phyloP scores from a whole-genome alignment of 1,140 invertebrate genomes.

The Lordiphosa stackelbergi region DNA sequence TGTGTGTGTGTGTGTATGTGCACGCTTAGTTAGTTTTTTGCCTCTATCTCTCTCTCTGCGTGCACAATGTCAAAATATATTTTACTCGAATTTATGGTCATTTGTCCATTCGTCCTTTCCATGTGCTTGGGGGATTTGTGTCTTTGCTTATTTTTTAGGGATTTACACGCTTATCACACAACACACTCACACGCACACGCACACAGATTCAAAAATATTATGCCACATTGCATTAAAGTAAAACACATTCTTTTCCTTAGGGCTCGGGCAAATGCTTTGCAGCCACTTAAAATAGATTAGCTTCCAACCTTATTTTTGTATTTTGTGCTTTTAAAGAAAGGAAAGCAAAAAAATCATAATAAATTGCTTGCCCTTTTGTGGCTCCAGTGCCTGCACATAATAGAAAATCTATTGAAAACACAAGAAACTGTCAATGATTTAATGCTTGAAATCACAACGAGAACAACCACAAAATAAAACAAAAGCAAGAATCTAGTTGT shows the following conservation, averaged over 20 bases:
- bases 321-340: constrained; percentile 23
- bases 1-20: constrained; percentile 18
- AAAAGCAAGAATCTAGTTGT: constrained; percentile 18
- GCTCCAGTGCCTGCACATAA: constrained; percentile 28
- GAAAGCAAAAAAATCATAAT: constrained; percentile 39
- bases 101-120: constrained; percentile 30
- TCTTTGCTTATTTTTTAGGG: constrained; percentile 66
- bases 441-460: constrained; percentile 46
- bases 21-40: constrained; percentile 58
- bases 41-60: constrained; percentile 37
- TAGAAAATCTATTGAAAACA: constrained; percentile 63
- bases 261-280: constrained; percentile 43
- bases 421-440: constrained; percentile 69
- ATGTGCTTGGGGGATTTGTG: constrained; percentile 37
- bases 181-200: constrained; percentile 19
- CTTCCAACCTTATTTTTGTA: constrained; percentile 47
- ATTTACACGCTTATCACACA: constrained; percentile 68
- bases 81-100: constrained; percentile 74
- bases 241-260: constrained; percentile 16
- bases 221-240: constrained; percentile 66
- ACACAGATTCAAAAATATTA: constrained; percentile 52
- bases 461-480: not conserved
- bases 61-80: constrained; percentile 75
- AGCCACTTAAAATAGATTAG: constrained; percentile 72
- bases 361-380: constrained; percentile 33